Evolutionary conservation across 2,888 invertebrate genomes (phyloP), one percentile per base, ranked within the genome.

Genomic region (Rhagonycha lutea): DNA sequence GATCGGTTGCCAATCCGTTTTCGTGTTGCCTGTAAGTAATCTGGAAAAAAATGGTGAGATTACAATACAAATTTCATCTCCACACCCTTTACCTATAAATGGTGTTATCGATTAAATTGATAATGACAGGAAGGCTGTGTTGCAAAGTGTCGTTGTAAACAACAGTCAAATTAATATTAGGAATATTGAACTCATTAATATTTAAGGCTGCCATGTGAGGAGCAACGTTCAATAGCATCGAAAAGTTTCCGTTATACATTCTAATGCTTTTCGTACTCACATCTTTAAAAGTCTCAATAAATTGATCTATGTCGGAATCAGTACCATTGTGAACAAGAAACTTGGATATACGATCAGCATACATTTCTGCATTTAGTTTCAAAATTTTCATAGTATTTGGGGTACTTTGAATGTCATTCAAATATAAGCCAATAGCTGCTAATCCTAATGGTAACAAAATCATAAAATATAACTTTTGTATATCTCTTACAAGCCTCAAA

Each of bases 121-220:
- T 87, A 61, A 94, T 89, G 77, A 95, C 92, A 3, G 96, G 95
- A 81, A 96, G 88, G 78, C 94, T 93, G 85, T 96, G 96, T 69
- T 94, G 91, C 83, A 92, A 93, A 0, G 95, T 94, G 84, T 94
- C 94, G 85, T 96, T 96, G 87, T 94, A 94, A 78, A 92, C 90
- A 61, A 92, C 89, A 80, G 92, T 91, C 18, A 93, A 88, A 78
- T 90, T 90, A 72, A 91, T 90, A 75, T 89, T 90, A 0, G 90
- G 89, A 70, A 88, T 84, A 23, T 82, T 79, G 79, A 91, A 92
- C 11, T 89, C 89, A 69, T 89, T 90, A 68, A 94, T 86, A 83
- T 91, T 92, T 79, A 92, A 89, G 2, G 92, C 93, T 18, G 92
- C 93, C 88, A 94, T 91, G 80, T 93, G 92, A 1, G 91, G 90